Evolutionary conservation across 2,113 vertebrate species (phyloP).

Genomic region (Tetrax tetrax): DNA sequence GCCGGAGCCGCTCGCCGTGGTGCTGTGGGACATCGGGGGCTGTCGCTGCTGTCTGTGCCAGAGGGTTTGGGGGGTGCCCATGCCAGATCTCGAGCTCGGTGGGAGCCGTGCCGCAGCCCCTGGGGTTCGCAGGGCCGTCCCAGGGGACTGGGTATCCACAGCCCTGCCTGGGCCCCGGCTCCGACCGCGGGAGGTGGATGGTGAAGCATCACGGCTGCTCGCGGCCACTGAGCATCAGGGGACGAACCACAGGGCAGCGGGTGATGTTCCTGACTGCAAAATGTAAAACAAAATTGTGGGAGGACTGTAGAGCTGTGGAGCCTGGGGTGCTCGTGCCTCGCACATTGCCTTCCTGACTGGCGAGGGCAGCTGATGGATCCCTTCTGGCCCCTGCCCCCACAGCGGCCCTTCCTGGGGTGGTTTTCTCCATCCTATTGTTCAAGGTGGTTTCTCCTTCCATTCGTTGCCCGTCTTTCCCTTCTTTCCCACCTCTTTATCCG

Average conservation of each 20-base stretch:
- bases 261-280: neutral
- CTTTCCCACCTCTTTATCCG: neutral
- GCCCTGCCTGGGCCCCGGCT: neutral
- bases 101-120: neutral
- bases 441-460: neutral
- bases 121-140: too few species aligned
- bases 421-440: neutral
- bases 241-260: rapidly evolving
- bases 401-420: neutral
- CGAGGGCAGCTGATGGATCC: neutral
- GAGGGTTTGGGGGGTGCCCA: too few species aligned
- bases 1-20: rapidly evolving
- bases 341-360: neutral
- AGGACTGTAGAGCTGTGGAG: neutral
- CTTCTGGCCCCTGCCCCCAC: rapidly evolving
- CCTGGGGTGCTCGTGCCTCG: rapidly evolving
- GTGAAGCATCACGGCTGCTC: neutral
- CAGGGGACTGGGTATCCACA: neutral
- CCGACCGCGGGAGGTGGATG: rapidly evolving
- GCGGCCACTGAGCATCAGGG: neutral
- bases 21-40: rapidly evolving
- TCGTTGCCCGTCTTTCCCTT: neutral
- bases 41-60: neutral
- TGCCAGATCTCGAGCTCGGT: neutral
- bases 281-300: neutral